Evolutionary conservation across 30 jellyfish, hydroid and myxozoan species (phyloP).

Genomic region (Nemopilema nomurai): DNA sequence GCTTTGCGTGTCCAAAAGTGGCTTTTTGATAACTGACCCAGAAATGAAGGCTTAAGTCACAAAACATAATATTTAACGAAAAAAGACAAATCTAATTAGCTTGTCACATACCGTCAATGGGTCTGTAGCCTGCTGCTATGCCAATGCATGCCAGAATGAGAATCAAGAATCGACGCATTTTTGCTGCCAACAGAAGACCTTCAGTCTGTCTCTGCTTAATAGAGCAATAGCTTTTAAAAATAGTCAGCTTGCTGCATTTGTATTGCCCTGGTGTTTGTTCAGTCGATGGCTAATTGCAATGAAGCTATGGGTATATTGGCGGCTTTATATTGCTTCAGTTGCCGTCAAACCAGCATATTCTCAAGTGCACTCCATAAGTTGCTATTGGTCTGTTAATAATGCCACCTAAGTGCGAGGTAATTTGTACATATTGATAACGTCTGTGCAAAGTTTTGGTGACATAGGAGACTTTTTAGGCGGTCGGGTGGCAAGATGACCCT

Average conservation of each 20-base stretch:
- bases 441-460: slow-evolving; percentile 1
- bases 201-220: not conserved
- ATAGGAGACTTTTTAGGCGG: not conserved
- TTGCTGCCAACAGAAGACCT: not conserved
- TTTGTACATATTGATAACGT: not conserved
- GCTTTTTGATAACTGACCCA: too few species aligned
- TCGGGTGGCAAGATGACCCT: not conserved
- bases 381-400: not conserved
- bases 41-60: too few species aligned
- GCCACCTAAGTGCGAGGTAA: not conserved
- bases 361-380: not conserved
- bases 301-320: not conserved
- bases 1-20: too few species aligned
- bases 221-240: not conserved
- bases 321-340: not conserved
- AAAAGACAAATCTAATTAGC: too few species aligned
- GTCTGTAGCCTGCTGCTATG: slow-evolving; percentile 8
- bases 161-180: slow-evolving; percentile 1
- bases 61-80: too few species aligned
- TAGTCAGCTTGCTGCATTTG: not conserved
- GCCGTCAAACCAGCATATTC: not conserved
- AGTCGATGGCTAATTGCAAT: not conserved
- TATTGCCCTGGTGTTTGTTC: not conserved
- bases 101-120: slow-evolving; percentile 51
- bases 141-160: not conserved